A percentile compares a stretch with the other conserved stretches of the same genome.
Conservation (phyloP, 2,888 invertebrate species). For the Ormyrus nitidulus region DNA sequence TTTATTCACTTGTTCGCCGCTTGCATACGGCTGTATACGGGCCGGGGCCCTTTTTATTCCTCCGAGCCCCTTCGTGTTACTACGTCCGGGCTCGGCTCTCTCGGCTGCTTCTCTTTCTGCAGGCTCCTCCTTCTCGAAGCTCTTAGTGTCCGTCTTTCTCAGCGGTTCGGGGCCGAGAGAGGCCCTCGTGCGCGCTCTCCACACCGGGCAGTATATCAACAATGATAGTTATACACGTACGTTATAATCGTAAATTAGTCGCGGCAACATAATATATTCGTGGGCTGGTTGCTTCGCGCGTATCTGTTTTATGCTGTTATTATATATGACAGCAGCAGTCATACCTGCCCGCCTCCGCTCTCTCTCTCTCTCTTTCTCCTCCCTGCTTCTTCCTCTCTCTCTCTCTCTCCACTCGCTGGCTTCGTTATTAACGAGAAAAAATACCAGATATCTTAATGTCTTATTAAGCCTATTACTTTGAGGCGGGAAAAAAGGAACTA, state of each 20-base stretch:
- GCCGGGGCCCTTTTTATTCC: constrained; percentile 10
- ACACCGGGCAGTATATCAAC: constrained; percentile 73
- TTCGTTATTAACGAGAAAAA: constrained; percentile 56
- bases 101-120: constrained; percentile 14
- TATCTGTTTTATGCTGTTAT: constrained; percentile 76
- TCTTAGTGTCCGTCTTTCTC: background rate
- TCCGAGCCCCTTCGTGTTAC: constrained; percentile 15
- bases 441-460: constrained; percentile 58
- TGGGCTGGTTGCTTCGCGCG: constrained; percentile 70
- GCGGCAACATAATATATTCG: constrained; percentile 76
- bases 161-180: background rate
- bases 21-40: constrained; percentile 37
- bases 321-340: constrained; percentile 75
- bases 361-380: constrained; percentile 30
- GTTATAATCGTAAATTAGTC: constrained; percentile 76
- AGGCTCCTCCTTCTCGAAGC: background rate
- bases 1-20: constrained; percentile 48
- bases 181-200: constrained; percentile 7
- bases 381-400: background rate
- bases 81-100: background rate
- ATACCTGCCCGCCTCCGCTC: constrained; percentile 68
- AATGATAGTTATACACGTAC: constrained; percentile 76
- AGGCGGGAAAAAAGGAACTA: constrained; percentile 35
- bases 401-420: background rate
- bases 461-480: constrained; percentile 59